Conservation (phyloP, 1,140 invertebrate species). For the Cherax destructor region DNA sequence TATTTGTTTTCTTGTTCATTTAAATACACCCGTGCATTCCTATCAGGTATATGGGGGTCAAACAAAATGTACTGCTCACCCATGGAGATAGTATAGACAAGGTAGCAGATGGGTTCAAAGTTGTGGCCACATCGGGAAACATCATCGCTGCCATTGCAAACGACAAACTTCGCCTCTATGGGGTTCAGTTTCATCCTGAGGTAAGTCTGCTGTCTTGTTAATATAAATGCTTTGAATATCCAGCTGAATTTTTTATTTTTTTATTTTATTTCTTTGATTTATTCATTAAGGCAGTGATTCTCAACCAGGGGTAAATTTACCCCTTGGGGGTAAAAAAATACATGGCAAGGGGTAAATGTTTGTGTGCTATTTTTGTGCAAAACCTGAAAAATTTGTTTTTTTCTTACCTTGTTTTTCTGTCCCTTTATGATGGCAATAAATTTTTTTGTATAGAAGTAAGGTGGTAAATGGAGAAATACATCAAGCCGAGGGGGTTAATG, state of each 20-base stretch:
- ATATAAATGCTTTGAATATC: not conserved
- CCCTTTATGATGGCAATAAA: no score
- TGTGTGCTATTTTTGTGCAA: no score
- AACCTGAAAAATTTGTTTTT: not conserved
- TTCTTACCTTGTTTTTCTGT: no score
- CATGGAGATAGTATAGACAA: slow-evolving; percentile 97
- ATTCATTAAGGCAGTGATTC: no score
- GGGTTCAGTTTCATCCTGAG: slow-evolving; percentile 98
- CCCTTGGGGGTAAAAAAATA: no score
- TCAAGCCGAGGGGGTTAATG: no score
- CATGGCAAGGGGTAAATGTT: no score
- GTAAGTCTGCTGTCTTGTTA: not conserved
- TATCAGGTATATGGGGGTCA: slow-evolving; percentile 87
- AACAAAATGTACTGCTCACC: slow-evolving; percentile 94
- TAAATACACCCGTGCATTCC: no score
- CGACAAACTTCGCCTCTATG: slow-evolving; percentile 93
- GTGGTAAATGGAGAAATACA: no score
- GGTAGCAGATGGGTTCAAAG: slow-evolving; percentile 89
- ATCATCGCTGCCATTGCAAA: slow-evolving; percentile 93
- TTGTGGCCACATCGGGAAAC: slow-evolving; percentile 88
- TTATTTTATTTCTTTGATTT: not conserved
- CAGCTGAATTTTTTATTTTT: not conserved
- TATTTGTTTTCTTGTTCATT: no score
- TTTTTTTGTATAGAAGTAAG: no score
- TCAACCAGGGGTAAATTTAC: no score